These are phyloP conservation scores for Chironomus tentans DNA, from an alignment of 2,888 invertebrate genomes.

Conservation along the genomic window DNA sequence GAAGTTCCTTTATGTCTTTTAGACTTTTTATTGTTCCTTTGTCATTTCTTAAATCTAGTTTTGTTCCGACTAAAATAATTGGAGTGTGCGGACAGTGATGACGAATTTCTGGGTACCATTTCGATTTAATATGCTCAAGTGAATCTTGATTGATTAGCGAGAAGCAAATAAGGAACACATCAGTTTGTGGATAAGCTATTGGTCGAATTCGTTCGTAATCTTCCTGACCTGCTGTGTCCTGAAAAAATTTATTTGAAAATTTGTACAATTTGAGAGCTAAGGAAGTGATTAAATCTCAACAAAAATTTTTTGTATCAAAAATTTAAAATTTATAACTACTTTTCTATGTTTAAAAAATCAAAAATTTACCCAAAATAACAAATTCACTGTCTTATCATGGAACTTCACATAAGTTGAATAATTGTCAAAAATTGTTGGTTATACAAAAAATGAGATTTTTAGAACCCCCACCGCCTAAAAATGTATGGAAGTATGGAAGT, in stretches of 20 bases:
- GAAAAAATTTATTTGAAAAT: neutral
- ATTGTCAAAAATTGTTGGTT: constrained; percentile 64
- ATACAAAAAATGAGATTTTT: too few species aligned
- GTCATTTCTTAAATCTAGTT: constrained; percentile 46
- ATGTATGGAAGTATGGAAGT: too few species aligned
- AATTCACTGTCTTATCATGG: neutral
- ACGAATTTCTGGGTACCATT: constrained; percentile 99
- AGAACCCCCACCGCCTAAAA: too few species aligned
- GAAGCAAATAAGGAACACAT: constrained; percentile 97
- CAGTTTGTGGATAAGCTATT: constrained; percentile 95
- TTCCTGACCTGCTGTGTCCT: constrained; percentile 60
- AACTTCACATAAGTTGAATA: constrained; percentile 82
- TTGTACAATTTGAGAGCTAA: too few species aligned
- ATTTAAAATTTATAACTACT: too few species aligned
- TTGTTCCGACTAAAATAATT: constrained; percentile 96
- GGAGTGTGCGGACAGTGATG: constrained; percentile 99
- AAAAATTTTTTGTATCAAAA: too few species aligned
- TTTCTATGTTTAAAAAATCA: neutral
- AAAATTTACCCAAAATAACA: neutral
- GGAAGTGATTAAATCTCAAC: too few species aligned
- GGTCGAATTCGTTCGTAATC: constrained; percentile 95
- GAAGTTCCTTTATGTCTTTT: neutral
- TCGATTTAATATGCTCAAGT: constrained; percentile 98
- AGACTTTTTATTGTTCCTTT: neutral
- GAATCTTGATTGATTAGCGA: constrained; percentile 98